A percentile compares a stretch with the other conserved stretches of the same genome.
These are phyloP conservation scores for Phragmatobia fuliginosa DNA, from an alignment of 2,888 invertebrate genomes.

Conservation along the genomic window DNA sequence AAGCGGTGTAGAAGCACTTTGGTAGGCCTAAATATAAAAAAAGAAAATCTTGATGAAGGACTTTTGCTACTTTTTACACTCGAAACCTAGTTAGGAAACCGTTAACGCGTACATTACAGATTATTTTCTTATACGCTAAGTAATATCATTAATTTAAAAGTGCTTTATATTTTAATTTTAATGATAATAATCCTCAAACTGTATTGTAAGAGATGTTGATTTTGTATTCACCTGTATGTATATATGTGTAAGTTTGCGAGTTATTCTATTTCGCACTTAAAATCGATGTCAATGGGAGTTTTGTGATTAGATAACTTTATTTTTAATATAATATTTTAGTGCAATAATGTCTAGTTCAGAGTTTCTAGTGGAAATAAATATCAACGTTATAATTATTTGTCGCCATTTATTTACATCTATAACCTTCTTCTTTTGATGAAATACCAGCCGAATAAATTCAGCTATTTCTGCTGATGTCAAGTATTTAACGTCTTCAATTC, in stretches of 20 bases:
- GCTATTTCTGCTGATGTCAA: no score
- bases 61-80: no score
- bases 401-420: conserved; percentile 32
- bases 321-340: conserved; percentile 62
- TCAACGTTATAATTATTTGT: conserved; percentile 55
- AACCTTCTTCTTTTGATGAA: no score
- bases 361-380: conserved; percentile 67
- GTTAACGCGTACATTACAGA: conserved; percentile 23
- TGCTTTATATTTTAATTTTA: conserved; percentile 29
- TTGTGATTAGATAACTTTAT: conserved; percentile 55
- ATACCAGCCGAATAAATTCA: no score
- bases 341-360: conserved; percentile 73
- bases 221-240: conserved; percentile 26
- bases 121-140: conserved; percentile 12
- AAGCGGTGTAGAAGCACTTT: no score
- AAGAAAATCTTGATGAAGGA: no score
- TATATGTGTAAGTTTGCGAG: conserved; percentile 29
- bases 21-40: no score
- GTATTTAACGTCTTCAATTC: no score
- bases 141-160: conserved; percentile 24
- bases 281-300: conserved; percentile 53
- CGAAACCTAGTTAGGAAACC: not conserved
- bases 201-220: conserved; percentile 22
- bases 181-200: conserved; percentile 26
- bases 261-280: conserved; percentile 61